Evolutionary conservation across 2,113 vertebrate species (phyloP), one percentile per base, ranked within the genome.

Genomic region (Aldabrachelys gigantea): DNA sequence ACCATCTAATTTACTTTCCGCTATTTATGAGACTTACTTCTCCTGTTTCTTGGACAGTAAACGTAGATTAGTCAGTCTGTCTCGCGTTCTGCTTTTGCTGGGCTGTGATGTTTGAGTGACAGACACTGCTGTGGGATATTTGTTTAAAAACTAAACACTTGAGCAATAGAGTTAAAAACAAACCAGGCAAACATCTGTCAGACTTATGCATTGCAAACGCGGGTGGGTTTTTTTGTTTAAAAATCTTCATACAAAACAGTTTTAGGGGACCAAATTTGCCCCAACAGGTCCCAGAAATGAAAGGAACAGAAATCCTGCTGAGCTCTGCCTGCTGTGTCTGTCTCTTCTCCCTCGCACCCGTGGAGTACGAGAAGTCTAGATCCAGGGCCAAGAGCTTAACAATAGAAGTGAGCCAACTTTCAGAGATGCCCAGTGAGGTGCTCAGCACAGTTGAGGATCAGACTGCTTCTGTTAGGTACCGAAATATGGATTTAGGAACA

Each of bases 31-130:
- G 8, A 19, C 57, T 69, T 44, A n/a, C 19, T 50, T 6, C 56
- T 89, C 47, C 52, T 56, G 53, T 1, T 31, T 86, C 82, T 81
- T 56, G 87, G 93, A 35, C 72, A 82, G 84, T 3, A 1, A 89
- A 25, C 82, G 17, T 1, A 4, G 89, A 52, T 22, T 44, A 62
- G 0, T 52, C 17, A 62, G 0, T 52, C 17, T 11, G 19, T 79
- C 83, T 93, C 21, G 0, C 56, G 22, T 75, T 82, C 84, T 80
- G 72, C 49, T n/a, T 16, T 91, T 72, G 47, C 82, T 50, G 19
- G 79, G 79, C 10, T 95, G 96, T 89, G 87, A 83, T 22, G 19
- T 72, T 72, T 47, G 78, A 59, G 35, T 86, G 84, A 89, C 69
- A n/a, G 59, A 14, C 56, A 38, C 89, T 84, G 65, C 88, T 57